Percentiles rank a stretch among this genome's conserved stretches.
Conservation (phyloP, 2,113 vertebrate genomes). For the Tragelaphus buxtoni region DNA sequence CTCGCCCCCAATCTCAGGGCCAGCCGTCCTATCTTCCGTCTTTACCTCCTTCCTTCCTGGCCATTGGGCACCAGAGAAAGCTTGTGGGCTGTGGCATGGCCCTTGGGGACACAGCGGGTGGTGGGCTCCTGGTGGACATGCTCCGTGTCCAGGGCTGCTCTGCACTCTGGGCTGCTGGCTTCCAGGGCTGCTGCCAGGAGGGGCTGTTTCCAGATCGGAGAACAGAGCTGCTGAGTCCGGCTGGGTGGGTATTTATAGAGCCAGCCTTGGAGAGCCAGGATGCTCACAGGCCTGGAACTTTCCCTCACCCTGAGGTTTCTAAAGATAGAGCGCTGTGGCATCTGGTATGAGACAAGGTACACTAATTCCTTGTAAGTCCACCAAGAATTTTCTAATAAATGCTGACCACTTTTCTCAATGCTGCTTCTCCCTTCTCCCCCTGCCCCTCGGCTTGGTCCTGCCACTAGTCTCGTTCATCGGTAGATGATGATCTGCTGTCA, state of each 20-base stretch:
- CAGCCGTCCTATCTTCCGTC: not conserved
- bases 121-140: not conserved
- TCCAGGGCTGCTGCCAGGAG: not conserved
- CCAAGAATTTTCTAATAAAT: not conserved
- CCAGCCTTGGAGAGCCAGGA: slow-evolving; percentile 27
- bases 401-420: not conserved
- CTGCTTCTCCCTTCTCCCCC: not conserved
- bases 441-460: accelerated
- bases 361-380: slow-evolving; percentile 31
- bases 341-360: not conserved
- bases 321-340: slow-evolving; percentile 59
- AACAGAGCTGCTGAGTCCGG: not conserved
- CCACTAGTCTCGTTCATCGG: accelerated
- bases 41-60: no score
- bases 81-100: not conserved
- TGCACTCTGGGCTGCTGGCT: not conserved
- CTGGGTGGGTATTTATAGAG: slow-evolving; percentile 54
- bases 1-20: not conserved
- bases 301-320: not conserved
- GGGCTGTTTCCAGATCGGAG: not conserved
- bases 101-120: accelerated
- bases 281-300: slow-evolving; percentile 9
- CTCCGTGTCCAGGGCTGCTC: accelerated
- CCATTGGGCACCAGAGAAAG: not conserved
- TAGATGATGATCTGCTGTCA: not conserved